phyloP scores from a whole-genome alignment of 2,888 invertebrate genomes.

The Drosophila quinaria region DNA sequence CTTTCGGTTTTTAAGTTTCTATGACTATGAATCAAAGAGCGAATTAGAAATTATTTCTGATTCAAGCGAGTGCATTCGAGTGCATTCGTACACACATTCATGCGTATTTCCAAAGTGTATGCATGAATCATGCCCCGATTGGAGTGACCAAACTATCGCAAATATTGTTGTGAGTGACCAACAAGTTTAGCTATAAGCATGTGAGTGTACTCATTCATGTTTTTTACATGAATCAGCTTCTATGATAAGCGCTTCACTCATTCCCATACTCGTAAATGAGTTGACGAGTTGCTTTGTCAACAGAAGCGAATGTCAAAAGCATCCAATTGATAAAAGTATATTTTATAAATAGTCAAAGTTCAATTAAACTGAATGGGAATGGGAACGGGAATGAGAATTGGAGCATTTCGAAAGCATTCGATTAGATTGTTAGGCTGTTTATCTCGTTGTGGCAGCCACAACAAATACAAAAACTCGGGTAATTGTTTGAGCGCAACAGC shows the following conservation, averaged over 20 bases:
- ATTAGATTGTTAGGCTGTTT: conserved; percentile 29
- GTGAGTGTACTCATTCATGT: conserved; percentile 10
- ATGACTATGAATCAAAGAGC: conserved; percentile 15
- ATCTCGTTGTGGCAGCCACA: conserved; percentile 45
- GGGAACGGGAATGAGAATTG: neutral
- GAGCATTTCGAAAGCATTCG: conserved; percentile 10
- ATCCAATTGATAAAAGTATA: neutral
- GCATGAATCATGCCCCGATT: conserved; percentile 35
- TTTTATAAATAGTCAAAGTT: conserved; percentile 25
- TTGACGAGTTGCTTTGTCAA: neutral
- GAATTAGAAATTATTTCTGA: conserved; percentile 22
- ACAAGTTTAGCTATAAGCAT: conserved; percentile 6
- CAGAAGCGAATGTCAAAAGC: conserved; percentile 1
- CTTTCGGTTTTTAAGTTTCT: neutral
- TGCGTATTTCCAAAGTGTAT: conserved; percentile 27
- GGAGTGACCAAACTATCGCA: neutral
- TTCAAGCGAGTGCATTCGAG: conserved; percentile 26
- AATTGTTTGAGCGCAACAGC: conserved; percentile 59
- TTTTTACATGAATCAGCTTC: conserved; percentile 26
- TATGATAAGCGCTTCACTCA: conserved; percentile 31
- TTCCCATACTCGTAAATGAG: neutral
- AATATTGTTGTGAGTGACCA: conserved; percentile 18
- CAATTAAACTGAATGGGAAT: conserved; percentile 1
- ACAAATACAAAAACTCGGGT: conserved; percentile 42
- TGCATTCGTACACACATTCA: conserved; percentile 32